Percentiles rank a stretch among this genome's conserved stretches.
These are phyloP conservation scores for Lepilemur septentrionalis DNA, from an alignment of 2,797 vertebrate species.

Conservation along the genomic window DNA sequence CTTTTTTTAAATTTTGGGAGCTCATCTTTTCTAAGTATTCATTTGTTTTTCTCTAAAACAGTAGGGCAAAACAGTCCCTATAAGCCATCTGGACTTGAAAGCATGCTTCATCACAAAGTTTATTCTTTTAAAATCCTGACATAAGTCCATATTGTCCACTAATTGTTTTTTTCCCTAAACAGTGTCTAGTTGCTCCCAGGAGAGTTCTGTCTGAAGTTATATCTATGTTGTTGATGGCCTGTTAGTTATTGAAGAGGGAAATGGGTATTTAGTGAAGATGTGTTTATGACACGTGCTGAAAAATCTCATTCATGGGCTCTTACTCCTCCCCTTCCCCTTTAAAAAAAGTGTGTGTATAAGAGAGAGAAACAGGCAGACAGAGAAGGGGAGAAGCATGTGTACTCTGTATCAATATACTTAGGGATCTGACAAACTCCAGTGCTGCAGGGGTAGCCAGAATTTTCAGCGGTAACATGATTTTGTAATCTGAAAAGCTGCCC, in stretches of 20 bases:
- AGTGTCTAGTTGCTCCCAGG: conserved; percentile 49
- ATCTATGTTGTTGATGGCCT: background rate
- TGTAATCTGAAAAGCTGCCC: background rate
- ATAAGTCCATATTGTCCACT: conserved; percentile 52
- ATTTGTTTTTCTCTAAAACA: conserved; percentile 63
- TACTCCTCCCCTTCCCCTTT: background rate
- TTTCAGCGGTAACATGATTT: background rate
- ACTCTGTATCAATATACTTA: background rate
- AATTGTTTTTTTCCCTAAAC: background rate
- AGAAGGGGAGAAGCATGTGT: no score
- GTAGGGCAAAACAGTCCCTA: conserved; percentile 26
- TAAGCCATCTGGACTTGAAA: conserved; percentile 59
- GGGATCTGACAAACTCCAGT: background rate
- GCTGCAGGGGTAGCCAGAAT: background rate
- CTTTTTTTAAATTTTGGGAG: background rate
- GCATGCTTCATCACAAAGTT: conserved; percentile 50
- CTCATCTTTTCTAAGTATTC: conserved; percentile 41
- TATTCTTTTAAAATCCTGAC: conserved; percentile 59
- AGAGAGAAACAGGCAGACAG: background rate
- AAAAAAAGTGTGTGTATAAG: background rate
- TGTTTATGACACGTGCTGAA: conserved; percentile 7
- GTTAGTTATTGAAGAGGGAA: conserved; percentile 18
- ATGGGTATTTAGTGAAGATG: background rate
- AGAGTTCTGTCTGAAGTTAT: conserved; percentile 48
- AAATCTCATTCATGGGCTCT: background rate